Percentiles rank a stretch among this genome's conserved stretches.
These are phyloP conservation scores for Acrocera orbiculus DNA, from an alignment of 2,888 invertebrate species.

Conservation along the genomic window DNA sequence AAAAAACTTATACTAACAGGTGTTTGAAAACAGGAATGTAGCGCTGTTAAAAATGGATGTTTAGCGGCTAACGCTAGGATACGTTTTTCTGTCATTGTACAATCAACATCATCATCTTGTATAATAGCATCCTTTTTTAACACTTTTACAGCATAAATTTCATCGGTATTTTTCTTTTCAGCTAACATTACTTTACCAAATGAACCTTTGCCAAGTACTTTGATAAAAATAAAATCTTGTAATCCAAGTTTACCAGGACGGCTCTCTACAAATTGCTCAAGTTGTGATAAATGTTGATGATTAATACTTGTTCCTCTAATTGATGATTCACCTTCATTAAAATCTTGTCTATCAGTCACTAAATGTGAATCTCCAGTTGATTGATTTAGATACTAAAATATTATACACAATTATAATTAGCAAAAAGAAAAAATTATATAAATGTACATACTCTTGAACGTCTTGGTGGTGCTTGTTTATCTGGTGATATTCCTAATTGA, in stretches of 20 bases:
- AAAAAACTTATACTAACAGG: slow-evolving; percentile 34
- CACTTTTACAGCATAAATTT: slow-evolving; percentile 74
- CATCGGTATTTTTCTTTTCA: slow-evolving; percentile 81
- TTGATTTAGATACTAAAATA: slow-evolving; percentile 27
- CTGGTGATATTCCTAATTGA: slow-evolving; percentile 80
- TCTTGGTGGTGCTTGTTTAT: slow-evolving; percentile 54
- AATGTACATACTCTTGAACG: slow-evolving; percentile 37
- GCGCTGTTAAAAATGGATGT: slow-evolving; percentile 93
- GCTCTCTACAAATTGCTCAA: slow-evolving; percentile 22
- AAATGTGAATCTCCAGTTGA: slow-evolving; percentile 33
- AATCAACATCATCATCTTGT: slow-evolving; percentile 98
- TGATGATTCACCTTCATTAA: slow-evolving; percentile 19
- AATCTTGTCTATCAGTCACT: slow-evolving; percentile 27
- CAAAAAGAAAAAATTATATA: neutral
- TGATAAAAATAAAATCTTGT: slow-evolving; percentile 90
- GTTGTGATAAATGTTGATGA: slow-evolving; percentile 17
- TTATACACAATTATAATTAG: neutral
- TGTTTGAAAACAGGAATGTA: slow-evolving; percentile 96
- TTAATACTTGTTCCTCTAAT: slow-evolving; percentile 14
- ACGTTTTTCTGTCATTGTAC: slow-evolving; percentile 96
- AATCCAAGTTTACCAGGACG: slow-evolving; percentile 46
- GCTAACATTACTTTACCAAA: slow-evolving; percentile 99
- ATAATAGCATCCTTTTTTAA: slow-evolving; percentile 96
- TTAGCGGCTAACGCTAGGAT: slow-evolving; percentile 92
- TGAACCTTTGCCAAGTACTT: slow-evolving; percentile 96